Percentiles rank a stretch among this genome's conserved stretches.
These are phyloP conservation scores for Campopleginae sp. DNA, from an alignment of 2,888 invertebrate species.

Conservation along the genomic window DNA sequence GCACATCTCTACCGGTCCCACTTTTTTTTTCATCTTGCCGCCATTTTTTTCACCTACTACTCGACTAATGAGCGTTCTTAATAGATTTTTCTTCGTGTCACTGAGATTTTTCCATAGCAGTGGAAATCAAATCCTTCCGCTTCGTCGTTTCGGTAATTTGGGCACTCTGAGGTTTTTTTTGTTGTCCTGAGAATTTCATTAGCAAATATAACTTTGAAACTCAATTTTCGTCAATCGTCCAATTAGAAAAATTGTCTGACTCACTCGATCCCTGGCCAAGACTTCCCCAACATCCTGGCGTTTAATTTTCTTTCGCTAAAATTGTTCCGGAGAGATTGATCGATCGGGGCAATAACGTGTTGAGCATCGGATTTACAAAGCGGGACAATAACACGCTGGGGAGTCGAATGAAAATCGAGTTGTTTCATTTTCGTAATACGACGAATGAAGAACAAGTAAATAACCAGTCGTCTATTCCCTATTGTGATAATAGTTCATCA, in stretches of 20 bases:
- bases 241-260: constrained; percentile 26
- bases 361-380: neutral
- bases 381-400: neutral
- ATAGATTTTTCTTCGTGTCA: neutral
- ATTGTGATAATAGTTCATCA: constrained; percentile 3
- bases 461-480: neutral
- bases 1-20: neutral
- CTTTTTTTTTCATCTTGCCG: constrained; percentile 8
- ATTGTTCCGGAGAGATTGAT: neutral
- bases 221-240: constrained; percentile 18
- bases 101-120: neutral
- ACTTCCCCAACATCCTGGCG: neutral
- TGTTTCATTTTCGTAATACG: neutral
- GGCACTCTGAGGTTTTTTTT: neutral
- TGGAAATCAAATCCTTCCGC: neutral
- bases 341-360: neutral
- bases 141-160: neutral
- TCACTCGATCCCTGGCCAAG: constrained; percentile 23
- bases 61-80: neutral
- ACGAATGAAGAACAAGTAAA: neutral
- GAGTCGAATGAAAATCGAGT: neutral
- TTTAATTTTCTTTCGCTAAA: neutral
- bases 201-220: too few species aligned
- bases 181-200: neutral
- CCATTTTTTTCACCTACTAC: neutral